These are phyloP conservation scores for Galeopsomyia nigrocyanea DNA, from an alignment of 2,888 invertebrate genomes.

Conservation along the genomic window DNA sequence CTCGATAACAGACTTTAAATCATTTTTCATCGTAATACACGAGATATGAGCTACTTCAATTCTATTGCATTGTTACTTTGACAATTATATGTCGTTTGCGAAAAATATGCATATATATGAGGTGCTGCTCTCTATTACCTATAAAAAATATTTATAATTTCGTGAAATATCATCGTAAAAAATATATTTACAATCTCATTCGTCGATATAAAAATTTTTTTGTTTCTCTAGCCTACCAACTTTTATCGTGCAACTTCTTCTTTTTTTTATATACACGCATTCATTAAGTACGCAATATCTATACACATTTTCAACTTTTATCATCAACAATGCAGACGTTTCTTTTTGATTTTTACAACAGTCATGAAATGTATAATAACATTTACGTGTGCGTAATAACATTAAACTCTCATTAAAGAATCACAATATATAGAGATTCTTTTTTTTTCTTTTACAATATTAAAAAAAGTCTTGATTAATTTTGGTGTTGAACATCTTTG, in stretches of 20 bases:
- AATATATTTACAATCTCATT: slow-evolving; percentile 36
- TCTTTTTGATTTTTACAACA: slow-evolving; percentile 10
- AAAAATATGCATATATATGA: slow-evolving; percentile 40
- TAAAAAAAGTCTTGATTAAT: slow-evolving; percentile 6
- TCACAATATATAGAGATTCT: slow-evolving; percentile 19
- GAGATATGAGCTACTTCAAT: slow-evolving; percentile 24
- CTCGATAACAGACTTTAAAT: too few relatives aligned
- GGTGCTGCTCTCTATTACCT: slow-evolving; percentile 17
- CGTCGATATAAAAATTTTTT: slow-evolving; percentile 28
- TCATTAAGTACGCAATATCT: slow-evolving; percentile 41
- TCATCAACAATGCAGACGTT: slow-evolving; percentile 5
- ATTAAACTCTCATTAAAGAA: slow-evolving; percentile 20
- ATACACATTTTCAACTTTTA: slow-evolving; percentile 30
- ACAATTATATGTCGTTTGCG: slow-evolving; percentile 10
- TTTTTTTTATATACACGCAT: slow-evolving; percentile 30
- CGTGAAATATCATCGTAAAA: slow-evolving; percentile 34
- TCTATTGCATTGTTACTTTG: slow-evolving; percentile 13
- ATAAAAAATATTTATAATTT: slow-evolving; percentile 45
- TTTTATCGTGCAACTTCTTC: slow-evolving; percentile 4
- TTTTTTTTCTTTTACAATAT: not conserved
- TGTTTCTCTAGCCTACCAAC: slow-evolving; percentile 9
- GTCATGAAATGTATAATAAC: slow-evolving; percentile 2
- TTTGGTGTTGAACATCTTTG: slow-evolving; percentile 14
- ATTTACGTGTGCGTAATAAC: slow-evolving; percentile 30
- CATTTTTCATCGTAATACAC: too few relatives aligned